These are phyloP conservation scores for Chelon auratus DNA, from an alignment of 2,797 vertebrate species.

Conservation along the genomic window DNA sequence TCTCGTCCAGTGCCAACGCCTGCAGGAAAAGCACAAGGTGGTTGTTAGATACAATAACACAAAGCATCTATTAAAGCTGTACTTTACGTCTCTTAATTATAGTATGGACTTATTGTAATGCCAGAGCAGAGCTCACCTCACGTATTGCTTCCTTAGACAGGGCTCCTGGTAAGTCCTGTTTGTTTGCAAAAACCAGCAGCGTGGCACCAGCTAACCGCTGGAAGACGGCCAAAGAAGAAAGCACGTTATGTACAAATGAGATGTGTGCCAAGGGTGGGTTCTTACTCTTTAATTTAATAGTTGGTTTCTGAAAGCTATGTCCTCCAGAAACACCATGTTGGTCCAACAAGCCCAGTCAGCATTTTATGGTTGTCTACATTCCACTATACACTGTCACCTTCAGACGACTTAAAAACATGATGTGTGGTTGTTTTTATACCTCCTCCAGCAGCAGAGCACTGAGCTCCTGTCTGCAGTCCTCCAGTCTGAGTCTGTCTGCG, in stretches of 20 bases:
- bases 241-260: background rate
- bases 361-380: too few species aligned
- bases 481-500: conserved; percentile 89
- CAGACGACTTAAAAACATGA: background rate
- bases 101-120: fast-evolving
- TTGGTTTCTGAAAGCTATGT: too few species aligned
- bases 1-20: conserved; percentile 87
- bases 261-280: too few species aligned
- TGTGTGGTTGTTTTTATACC: conserved; percentile 71
- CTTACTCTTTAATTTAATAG: too few species aligned
- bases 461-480: conserved; percentile 91
- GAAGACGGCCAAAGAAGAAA: background rate
- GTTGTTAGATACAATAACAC: background rate
- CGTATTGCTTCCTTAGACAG: conserved; percentile 72
- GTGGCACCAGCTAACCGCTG: conserved; percentile 92
- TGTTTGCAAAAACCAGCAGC: conserved; percentile 91
- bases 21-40: conserved; percentile 47
- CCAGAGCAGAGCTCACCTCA: conserved; percentile 45
- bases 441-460: conserved; percentile 88
- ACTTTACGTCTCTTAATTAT: background rate
- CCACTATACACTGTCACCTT: too few species aligned
- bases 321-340: too few species aligned
- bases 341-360: too few species aligned
- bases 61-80: background rate
- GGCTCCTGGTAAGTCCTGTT: conserved; percentile 75